A percentile compares a stretch with the other conserved stretches of the same genome.
Evolutionary conservation across 2,113 vertebrate genomes (phyloP).

Genomic region (Glaucidium brasilianum): DNA sequence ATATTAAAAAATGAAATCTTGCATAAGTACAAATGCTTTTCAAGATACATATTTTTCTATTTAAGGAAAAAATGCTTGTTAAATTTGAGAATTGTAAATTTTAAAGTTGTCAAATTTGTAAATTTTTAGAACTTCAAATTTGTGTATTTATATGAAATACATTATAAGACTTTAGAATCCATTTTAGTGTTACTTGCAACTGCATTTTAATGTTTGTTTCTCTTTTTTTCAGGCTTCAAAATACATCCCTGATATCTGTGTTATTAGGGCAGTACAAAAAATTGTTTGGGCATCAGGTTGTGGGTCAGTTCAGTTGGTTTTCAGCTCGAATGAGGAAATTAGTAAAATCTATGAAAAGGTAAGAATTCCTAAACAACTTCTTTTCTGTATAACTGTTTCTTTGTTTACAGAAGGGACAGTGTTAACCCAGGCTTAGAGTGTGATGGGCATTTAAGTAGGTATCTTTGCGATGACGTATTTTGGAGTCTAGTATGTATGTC

Average conservation of each 20-base stretch:
- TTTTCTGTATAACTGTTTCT: not conserved
- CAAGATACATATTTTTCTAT: not conserved
- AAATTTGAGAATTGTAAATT: not conserved
- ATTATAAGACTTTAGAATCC: not conserved
- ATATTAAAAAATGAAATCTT: not conserved
- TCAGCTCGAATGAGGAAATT: conserved; percentile 97
- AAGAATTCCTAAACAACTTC: conserved; percentile 29
- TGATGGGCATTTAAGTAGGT: not conserved
- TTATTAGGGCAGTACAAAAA: conserved; percentile 97
- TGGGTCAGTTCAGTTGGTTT: conserved; percentile 94
- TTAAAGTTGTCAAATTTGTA: not conserved
- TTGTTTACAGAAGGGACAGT: not conserved
- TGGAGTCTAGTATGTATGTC: not conserved
- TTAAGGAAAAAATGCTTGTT: not conserved
- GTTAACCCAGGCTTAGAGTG: not conserved
- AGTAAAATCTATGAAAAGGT: conserved; percentile 99
- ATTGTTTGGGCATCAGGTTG: conserved; percentile 98
- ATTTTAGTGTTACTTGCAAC: not conserved
- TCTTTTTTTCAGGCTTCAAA: conserved; percentile 88
- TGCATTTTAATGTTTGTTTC: conserved; percentile 51
- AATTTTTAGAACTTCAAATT: not conserved
- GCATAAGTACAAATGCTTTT: not conserved
- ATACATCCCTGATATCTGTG: conserved; percentile 98
- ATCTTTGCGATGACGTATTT: not conserved
- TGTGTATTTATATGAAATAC: not conserved